Base-by-base conservation (phyloP, 2,888 invertebrate genomes). In the Meteorus cinctellus region DNA sequence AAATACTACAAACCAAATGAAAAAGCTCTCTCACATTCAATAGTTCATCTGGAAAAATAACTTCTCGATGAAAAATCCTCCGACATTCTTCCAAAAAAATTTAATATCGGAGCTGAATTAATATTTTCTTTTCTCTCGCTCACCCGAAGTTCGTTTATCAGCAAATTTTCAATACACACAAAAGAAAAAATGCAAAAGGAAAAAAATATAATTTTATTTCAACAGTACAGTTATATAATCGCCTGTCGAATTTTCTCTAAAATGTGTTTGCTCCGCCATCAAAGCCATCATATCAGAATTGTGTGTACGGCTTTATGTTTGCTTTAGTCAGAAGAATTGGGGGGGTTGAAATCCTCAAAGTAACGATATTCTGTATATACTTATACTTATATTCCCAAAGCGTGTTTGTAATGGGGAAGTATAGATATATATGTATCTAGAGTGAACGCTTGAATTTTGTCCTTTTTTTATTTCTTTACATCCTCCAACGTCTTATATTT, bases 341-440 rank as follows among this genome's bases (percentile, higher is more conserved):
- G 80, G 81, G 83, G 84, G 83, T 78, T 72, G 77, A 84, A 86
- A 85, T 84, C 84, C 84, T 85, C 84, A 83, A 85, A 85, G 84
- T 82, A 81, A 80, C 83, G 83, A 84, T 82, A 79, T 80, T 82
- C 80, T 77, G 71, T 72, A 41, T 41, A 41, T 66, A 78, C 72
- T 78, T 76, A 78, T 69, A 45, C 71, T 72, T 60, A 41, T 74
- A 72, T 55, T 55, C 55, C 24, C 55, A 19, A 55, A 19, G 19
- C 55, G 55, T 19, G 19, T 55, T 55, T 55, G 55, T 55, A 55
- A 55, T 19, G n/a, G 48, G 41, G 8, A 12, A 2, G 41, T 41
- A 41, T 41, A 41, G 0, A 41, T 41, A 41, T 12, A 41, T 48
- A 48, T 8, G 8, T n/a, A n/a, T 48, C 1, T 24, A 24, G 24